Base-by-base conservation (phyloP, 1,140 invertebrate genomes). In the Sogatella furcifera region DNA sequence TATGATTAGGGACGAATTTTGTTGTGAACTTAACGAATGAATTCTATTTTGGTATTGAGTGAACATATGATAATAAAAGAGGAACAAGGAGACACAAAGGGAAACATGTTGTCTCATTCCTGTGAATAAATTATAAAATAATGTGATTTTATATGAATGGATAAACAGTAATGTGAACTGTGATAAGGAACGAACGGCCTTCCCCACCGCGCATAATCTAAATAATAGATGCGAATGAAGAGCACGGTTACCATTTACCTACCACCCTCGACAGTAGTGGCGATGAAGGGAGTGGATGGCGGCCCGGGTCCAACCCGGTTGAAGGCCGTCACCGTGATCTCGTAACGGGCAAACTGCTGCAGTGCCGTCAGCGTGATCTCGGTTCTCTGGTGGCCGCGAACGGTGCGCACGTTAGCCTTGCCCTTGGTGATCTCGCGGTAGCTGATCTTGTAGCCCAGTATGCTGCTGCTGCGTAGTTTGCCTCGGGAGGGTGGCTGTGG, bases 291-390 rank as follows among this genome's bases (percentile, higher is more conserved):
- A 0, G 80, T 72, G 22, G 89, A 90, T 17, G 81, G 77, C 1
- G 92, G 92, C 17, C 92, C 91, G 24, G 82, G 81, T 1, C 90
- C 90, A 49, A 91, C 85, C 57, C 83, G 82, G 71, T 95, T 95
- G 69, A 89, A 91, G 1, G 92, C 89, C 68, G 87, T 84, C 21
- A 94, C 84, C 11, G 83, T 78, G 34, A 94, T 79, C 55, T 85
- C 82, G 73, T 94, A 93, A 61, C 86, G 82, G 0, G 89, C 88
- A 69, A 85, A 91, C 68, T 88, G 87, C 64, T 85, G 80, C 38
- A 95, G 77, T 15, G 81, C 82, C 13, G 78, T 78, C 41, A 89
- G 69, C 52, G 80, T 79, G 61, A 84, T 77, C 70, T 85, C 57
- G 17, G 38, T 59, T 19, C 44, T 55, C n/a, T 59, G 42, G 6